phyloP scores from a whole-genome alignment of 2,797 vertebrate species.

The Amblyopsis hoosieri region DNA sequence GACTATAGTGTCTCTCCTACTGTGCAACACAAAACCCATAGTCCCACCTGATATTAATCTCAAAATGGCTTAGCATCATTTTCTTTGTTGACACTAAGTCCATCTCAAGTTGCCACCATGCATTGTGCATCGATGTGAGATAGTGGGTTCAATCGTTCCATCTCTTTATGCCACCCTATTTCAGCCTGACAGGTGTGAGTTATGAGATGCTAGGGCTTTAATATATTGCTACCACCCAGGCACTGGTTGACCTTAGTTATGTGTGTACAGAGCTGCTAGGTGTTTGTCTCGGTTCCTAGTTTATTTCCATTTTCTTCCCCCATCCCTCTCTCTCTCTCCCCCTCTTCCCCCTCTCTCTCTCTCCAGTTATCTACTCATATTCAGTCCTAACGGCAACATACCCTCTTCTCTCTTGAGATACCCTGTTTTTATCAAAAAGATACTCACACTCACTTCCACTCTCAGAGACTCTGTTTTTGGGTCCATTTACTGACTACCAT shows the following conservation, averaged over 20 bases:
- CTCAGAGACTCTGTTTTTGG: too few relatives aligned
- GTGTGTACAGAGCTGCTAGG: constrained; percentile 28
- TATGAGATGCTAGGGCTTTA: constrained; percentile 59
- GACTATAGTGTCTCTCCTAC: neutral
- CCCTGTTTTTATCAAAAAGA: too few relatives aligned
- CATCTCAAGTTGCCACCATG: constrained; percentile 3
- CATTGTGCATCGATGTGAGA: constrained; percentile 43
- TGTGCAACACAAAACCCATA: neutral
- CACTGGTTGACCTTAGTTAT: constrained; percentile 67
- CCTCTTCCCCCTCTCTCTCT: neutral
- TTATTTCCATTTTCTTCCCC: too few relatives aligned
- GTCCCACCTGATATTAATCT: constrained; percentile 5
- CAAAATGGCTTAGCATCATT: constrained; percentile 7
- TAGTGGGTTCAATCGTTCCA: constrained; percentile 28
- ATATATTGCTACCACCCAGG: constrained; percentile 56
- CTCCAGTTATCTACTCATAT: too few relatives aligned
- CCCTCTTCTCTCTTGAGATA: too few relatives aligned
- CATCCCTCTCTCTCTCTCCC: too few relatives aligned
- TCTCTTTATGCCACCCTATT: constrained; percentile 36
- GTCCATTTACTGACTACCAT: too few relatives aligned
- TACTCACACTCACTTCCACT: too few relatives aligned
- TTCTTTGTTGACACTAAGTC: constrained; percentile 16
- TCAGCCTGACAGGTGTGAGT: constrained; percentile 58
- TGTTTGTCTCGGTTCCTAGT: constrained; percentile 33
- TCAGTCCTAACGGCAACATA: too few relatives aligned